Conservation (phyloP, 2,797 vertebrate species). For the Mastacembelus armatus region DNA sequence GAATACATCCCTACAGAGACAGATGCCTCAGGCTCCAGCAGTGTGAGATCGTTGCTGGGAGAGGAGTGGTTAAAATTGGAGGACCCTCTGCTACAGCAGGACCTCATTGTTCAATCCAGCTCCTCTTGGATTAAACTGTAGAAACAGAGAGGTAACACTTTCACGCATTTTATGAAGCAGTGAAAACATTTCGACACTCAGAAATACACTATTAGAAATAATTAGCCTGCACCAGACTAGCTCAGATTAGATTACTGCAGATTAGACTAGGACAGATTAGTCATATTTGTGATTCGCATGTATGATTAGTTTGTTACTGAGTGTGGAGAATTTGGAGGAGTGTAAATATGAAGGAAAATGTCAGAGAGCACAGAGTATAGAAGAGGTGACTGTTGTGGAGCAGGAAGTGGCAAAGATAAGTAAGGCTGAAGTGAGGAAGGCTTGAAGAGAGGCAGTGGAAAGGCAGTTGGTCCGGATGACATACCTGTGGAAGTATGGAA, state of each 20-base stretch:
- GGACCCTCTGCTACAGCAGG: constrained; percentile 83
- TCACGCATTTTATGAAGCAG: neutral
- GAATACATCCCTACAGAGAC: constrained; percentile 15
- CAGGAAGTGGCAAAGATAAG: no score
- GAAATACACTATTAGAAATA: no score
- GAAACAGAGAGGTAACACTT: constrained; percentile 68
- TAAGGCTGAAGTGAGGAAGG: no score
- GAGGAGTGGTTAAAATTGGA: constrained; percentile 84
- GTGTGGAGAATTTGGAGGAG: constrained; percentile 10
- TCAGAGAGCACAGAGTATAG: no score
- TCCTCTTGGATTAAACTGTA: constrained; percentile 88
- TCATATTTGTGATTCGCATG: no score
- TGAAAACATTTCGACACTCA: no score
- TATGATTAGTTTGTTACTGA: no score
- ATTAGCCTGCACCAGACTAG: no score
- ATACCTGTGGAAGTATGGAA: no score
- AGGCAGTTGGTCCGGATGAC: no score
- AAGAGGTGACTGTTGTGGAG: no score
- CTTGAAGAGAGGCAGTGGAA: no score
- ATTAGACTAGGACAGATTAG: neutral
- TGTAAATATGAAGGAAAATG: constrained; percentile 15
- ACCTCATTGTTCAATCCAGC: constrained; percentile 85
- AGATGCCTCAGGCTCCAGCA: constrained; percentile 76
- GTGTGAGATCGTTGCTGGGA: constrained; percentile 76
- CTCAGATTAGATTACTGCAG: neutral